Conservation (phyloP, 2,113 vertebrate genomes). For the Entomyzon cyanotis region DNA sequence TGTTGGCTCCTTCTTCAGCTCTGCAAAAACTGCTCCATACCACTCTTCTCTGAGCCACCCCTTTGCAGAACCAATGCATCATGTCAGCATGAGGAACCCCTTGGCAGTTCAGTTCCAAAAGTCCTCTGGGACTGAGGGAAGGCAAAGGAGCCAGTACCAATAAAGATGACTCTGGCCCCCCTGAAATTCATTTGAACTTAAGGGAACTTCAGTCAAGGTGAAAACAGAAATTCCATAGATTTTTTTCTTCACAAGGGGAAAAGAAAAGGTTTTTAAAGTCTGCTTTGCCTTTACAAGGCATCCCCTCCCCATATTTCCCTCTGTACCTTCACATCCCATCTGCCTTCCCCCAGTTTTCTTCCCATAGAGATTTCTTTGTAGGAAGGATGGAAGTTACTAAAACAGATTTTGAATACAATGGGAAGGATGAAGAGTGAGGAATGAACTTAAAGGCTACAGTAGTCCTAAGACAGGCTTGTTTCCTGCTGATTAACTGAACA, state of each 20-base stretch:
- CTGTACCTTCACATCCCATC: neutral
- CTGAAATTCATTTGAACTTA: neutral
- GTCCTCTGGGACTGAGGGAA: neutral
- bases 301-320: neutral
- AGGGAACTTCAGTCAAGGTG: neutral
- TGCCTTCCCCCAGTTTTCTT: neutral
- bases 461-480: neutral
- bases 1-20: neutral
- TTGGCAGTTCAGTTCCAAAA: neutral
- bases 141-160: neutral
- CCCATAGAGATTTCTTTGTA: neutral
- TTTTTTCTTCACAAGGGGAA: neutral
- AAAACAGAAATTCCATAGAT: neutral
- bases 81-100: accelerated
- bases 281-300: neutral
- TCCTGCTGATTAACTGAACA: neutral
- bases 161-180: neutral
- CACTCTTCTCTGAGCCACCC: neutral
- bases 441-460: neutral
- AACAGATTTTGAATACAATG: neutral
- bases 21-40: neutral
- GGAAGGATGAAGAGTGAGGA: neutral
- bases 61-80: neutral
- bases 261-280: neutral
- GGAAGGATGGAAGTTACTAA: neutral